These are phyloP conservation scores for Tolypeutes matacus DNA, from an alignment of 2,797 vertebrate species.

Conservation along the genomic window DNA sequence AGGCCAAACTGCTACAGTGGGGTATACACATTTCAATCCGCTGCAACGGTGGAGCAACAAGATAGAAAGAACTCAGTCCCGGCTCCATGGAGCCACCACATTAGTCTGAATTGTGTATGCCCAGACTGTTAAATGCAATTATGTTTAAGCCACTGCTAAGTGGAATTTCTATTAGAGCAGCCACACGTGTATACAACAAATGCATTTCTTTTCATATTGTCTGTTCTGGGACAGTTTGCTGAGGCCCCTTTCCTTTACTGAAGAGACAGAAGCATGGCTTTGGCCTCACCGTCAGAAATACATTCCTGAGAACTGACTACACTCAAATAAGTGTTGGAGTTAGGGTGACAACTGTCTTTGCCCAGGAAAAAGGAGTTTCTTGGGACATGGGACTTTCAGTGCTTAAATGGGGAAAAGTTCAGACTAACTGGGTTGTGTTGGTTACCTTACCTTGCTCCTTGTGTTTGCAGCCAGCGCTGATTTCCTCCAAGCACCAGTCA, in stretches of 20 bases:
- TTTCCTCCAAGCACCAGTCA: not conserved
- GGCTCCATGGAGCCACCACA: rapidly evolving
- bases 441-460: not conserved
- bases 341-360: not conserved
- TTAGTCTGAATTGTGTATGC: not conserved
- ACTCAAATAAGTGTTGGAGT: not conserved
- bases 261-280: not conserved
- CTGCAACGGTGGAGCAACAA: not conserved
- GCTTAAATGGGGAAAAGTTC: not conserved
- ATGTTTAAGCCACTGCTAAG: not conserved
- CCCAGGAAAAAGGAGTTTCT: not conserved
- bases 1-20: too few species aligned
- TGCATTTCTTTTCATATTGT: not conserved
- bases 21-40: too few species aligned
- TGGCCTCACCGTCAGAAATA: not conserved
- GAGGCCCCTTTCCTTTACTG: not conserved
- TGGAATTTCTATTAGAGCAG: not conserved
- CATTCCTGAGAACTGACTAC: not conserved
- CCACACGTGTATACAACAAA: not conserved
- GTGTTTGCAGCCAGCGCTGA: not conserved
- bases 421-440: not conserved
- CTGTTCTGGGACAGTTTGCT: not conserved
- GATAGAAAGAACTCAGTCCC: not conserved
- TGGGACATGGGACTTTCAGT: not conserved
- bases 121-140: not conserved